These are phyloP conservation scores for Chanos chanos DNA, from an alignment of 2,797 vertebrate genomes.

Conservation along the genomic window DNA sequence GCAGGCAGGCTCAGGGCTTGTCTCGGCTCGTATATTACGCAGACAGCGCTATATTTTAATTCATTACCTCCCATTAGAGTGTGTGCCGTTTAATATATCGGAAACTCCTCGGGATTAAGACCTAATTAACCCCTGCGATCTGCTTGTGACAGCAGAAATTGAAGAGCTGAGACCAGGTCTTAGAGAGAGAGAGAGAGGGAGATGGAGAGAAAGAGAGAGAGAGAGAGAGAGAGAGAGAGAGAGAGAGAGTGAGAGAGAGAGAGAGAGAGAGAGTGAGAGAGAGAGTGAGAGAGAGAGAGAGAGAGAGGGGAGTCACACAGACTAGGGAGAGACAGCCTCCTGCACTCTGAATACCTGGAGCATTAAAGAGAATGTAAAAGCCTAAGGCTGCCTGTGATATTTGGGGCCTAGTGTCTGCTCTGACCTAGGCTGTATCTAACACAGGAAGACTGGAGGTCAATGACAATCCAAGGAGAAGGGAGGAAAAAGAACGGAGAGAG, in stretches of 20 bases:
- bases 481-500: not conserved
- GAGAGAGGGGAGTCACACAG: too few species aligned
- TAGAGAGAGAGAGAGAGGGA: slow-evolving; percentile 42
- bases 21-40: slow-evolving; percentile 40
- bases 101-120: slow-evolving; percentile 52
- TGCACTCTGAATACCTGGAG: slow-evolving; percentile 65
- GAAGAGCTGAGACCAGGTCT: slow-evolving; percentile 34
- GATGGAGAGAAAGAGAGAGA: not conserved
- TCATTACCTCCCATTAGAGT: slow-evolving; percentile 56
- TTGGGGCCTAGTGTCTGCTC: slow-evolving; percentile 65
- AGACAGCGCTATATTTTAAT: slow-evolving; percentile 51
- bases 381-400: slow-evolving; percentile 80
- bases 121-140: slow-evolving; percentile 59
- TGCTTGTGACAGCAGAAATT: slow-evolving; percentile 58
- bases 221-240: slow-evolving; percentile 18
- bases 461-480: slow-evolving; percentile 54
- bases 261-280: slow-evolving; percentile 31
- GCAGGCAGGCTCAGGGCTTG: slow-evolving; percentile 37
- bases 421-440: slow-evolving; percentile 75
- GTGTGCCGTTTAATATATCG: slow-evolving; percentile 53
- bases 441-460: slow-evolving; percentile 74
- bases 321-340: slow-evolving; percentile 4
- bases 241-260: slow-evolving; percentile 34
- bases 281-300: slow-evolving; percentile 29
- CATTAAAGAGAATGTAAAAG: slow-evolving; percentile 68